phyloP scores from a whole-genome alignment of 2,888 invertebrate species.

The Alcis repandata region DNA sequence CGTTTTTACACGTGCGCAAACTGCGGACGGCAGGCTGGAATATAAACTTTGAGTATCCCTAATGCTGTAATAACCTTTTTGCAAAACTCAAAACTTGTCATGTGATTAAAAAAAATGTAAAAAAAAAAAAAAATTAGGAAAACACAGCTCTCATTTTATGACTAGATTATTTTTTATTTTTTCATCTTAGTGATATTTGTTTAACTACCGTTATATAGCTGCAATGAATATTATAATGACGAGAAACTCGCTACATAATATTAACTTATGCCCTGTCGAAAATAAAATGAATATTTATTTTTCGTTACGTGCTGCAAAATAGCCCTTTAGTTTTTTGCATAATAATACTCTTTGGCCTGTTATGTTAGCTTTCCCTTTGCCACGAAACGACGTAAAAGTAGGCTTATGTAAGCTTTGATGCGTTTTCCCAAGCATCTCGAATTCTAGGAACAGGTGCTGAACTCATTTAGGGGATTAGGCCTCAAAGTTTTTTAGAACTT shows the following conservation, averaged over 20 bases:
- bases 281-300: slow-evolving; percentile 37
- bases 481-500: slow-evolving; percentile 39
- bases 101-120: too few relatives aligned
- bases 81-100: too few relatives aligned
- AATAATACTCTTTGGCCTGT: slow-evolving; percentile 12
- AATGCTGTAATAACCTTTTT: too few relatives aligned
- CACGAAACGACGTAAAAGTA: background rate
- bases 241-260: slow-evolving; percentile 22
- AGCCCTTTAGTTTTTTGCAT: slow-evolving; percentile 34
- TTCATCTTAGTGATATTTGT: too few relatives aligned
- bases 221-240: slow-evolving; percentile 21
- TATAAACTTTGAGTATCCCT: too few relatives aligned
- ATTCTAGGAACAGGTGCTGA: slow-evolving; percentile 23
- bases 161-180: background rate
- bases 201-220: background rate
- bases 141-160: too few relatives aligned
- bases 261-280: slow-evolving; percentile 33
- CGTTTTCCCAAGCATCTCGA: slow-evolving; percentile 10
- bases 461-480: slow-evolving; percentile 35
- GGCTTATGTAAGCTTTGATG: background rate
- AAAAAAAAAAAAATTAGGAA: too few relatives aligned
- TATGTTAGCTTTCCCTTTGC: slow-evolving; percentile 26
- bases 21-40: too few relatives aligned
- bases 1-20: too few relatives aligned
- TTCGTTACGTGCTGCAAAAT: slow-evolving; percentile 25